phyloP scores from a whole-genome alignment of 2,888 invertebrate species.

The Entomobrya proxima region DNA sequence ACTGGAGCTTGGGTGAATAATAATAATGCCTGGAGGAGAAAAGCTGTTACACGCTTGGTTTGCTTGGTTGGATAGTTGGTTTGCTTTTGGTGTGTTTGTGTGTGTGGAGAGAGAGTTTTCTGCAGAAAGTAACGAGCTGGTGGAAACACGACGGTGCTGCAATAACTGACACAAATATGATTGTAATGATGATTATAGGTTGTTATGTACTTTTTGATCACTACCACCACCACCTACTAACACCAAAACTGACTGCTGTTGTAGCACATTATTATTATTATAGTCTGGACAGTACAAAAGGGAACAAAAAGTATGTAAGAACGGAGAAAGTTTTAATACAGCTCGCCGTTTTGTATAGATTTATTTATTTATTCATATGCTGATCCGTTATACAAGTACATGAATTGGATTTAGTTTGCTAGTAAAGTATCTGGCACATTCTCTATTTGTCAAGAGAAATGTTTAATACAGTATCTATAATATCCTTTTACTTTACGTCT shows the following conservation, averaged over 20 bases:
- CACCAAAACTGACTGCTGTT: not conserved
- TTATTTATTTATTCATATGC: not conserved
- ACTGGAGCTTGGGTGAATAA: slow-evolving; percentile 8
- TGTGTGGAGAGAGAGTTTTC: not conserved
- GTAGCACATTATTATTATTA: not conserved
- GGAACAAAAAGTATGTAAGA: not conserved
- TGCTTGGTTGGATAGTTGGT: not conserved
- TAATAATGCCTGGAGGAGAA: slow-evolving; percentile 24
- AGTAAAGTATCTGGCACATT: not conserved
- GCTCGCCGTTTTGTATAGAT: not conserved
- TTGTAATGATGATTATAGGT: slow-evolving; percentile 59
- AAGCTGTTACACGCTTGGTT: slow-evolving; percentile 10
- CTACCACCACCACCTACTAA: not conserved
- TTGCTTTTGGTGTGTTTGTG: not conserved
- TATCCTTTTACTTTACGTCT: too few relatives aligned
- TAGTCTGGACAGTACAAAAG: not conserved
- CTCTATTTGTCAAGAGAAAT: not conserved
- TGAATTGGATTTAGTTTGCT: not conserved
- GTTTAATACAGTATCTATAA: too few relatives aligned
- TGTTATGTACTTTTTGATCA: slow-evolving; percentile 44
- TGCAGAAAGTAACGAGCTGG: slow-evolving; percentile 11
- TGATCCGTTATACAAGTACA: not conserved
- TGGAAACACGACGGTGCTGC: not conserved
- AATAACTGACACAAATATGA: slow-evolving; percentile 58
- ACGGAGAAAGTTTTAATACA: not conserved